Conservation (phyloP, 2,113 vertebrate genomes). For the Paradoxurus hermaphroditus region DNA sequence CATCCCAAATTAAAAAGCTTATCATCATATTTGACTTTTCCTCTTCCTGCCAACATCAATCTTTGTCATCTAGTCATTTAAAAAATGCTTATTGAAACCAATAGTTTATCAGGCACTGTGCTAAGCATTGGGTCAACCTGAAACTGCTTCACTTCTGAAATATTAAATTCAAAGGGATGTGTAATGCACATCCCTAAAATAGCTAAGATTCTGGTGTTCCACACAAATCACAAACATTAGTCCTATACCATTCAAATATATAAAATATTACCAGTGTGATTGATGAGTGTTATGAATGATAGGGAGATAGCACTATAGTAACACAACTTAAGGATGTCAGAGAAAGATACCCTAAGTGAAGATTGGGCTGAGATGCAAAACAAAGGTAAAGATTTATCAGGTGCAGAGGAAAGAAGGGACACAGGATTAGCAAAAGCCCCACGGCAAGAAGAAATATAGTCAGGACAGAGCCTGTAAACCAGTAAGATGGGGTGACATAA, state of each 20-base stretch:
- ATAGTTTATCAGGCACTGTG: neutral
- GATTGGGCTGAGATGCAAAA: neutral
- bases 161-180: no score
- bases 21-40: neutral
- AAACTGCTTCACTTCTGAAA: no score
- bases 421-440: neutral
- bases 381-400: neutral
- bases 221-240: neutral
- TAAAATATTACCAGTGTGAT: neutral
- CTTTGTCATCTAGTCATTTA: neutral
- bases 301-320: neutral
- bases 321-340: neutral
- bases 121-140: neutral
- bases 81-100: neutral
- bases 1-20: neutral
- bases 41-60: neutral
- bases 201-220: neutral
- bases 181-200: neutral
- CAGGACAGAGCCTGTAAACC: neutral
- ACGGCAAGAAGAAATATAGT: neutral
- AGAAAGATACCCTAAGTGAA: neutral
- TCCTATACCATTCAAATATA: neutral
- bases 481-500: neutral
- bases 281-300: neutral
- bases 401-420: neutral